Evolutionary conservation across 1,140 invertebrate genomes (phyloP), one percentile per base, ranked within the genome.

Genomic region (Drosophila carrolli): DNA sequence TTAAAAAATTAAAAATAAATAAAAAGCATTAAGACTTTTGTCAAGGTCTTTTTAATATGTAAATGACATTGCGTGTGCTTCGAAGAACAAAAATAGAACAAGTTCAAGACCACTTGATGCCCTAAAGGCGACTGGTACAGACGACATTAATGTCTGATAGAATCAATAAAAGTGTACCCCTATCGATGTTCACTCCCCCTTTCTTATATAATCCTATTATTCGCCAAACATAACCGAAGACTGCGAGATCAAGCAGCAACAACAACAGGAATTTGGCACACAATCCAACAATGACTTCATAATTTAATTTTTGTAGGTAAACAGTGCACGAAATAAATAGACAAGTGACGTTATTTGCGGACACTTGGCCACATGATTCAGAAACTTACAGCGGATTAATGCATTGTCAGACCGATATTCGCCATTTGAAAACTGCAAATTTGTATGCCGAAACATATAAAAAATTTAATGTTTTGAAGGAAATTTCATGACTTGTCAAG

Each of bases 261-360:
- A 47, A 35, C 37, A 70, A 62, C 23, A 16, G 19, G 71, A 77
- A 58, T 40, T 77, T 82, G 82, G 40, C 78, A 81, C 37, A 72
- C 55, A 56, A 66, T 65, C 53, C 54, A 37, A 38, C n/a, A 78
- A 65, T 78, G 75, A 78, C 75, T 78, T 78, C 75, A 78, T 72
- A 78, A 51, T 63, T 46, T 50, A 62, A 54, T 43, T 68, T 32
- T 35, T 29, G 23, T 58, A 71, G 74, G 51, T 70, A 62, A 74
- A 59, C 62, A 48, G 57, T 74, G 61, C 77, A 84, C 13, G 54
- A 46, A 66, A 75, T 75, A 88, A 88, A 88, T 88, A 88, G 58
- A 83, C 56, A 23, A 63, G 56, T 83, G 84, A 86, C 83, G 82
- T 65, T 73, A 78, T 75, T 23, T 9, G 43, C 16, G 11, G 10